Percentiles rank a stretch among this genome's conserved stretches.
Conservation (phyloP, 2,113 vertebrate genomes). For the Deroptyus accipitrinus region DNA sequence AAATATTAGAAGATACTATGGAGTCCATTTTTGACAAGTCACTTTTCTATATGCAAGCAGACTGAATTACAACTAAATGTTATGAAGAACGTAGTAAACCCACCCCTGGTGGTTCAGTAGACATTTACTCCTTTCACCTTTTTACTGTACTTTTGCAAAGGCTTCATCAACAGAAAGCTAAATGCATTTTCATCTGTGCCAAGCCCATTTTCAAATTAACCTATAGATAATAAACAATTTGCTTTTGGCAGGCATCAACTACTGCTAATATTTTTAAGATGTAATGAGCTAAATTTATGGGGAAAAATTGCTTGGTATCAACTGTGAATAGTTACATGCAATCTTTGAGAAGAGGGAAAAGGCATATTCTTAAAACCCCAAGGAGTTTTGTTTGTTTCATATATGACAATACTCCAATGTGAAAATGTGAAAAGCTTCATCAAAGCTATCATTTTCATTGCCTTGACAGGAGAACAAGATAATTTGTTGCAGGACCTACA, state of each 20-base stretch:
- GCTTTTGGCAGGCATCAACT: background rate
- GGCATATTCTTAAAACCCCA: background rate
- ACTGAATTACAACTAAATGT: background rate
- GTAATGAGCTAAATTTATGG: background rate
- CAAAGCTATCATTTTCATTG: background rate
- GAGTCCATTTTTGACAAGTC: background rate
- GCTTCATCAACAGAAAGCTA: background rate
- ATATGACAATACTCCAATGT: background rate
- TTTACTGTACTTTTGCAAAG: background rate
- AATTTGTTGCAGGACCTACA: background rate
- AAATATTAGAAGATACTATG: background rate
- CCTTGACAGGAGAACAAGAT: background rate
- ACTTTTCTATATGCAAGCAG: background rate
- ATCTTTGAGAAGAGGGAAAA: background rate
- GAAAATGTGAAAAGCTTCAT: background rate
- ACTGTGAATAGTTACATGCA: background rate
- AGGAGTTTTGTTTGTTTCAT: background rate
- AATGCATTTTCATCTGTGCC: background rate
- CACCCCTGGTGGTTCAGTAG: background rate
- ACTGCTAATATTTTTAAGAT: background rate
- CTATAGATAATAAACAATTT: background rate
- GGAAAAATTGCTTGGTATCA: background rate
- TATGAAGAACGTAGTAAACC: background rate
- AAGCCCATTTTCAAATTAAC: background rate
- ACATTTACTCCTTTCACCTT: background rate